A percentile compares a stretch with the other conserved stretches of the same genome.
Conservation (phyloP, 2,888 invertebrate genomes). For the Himalopsyche tibetana region DNA sequence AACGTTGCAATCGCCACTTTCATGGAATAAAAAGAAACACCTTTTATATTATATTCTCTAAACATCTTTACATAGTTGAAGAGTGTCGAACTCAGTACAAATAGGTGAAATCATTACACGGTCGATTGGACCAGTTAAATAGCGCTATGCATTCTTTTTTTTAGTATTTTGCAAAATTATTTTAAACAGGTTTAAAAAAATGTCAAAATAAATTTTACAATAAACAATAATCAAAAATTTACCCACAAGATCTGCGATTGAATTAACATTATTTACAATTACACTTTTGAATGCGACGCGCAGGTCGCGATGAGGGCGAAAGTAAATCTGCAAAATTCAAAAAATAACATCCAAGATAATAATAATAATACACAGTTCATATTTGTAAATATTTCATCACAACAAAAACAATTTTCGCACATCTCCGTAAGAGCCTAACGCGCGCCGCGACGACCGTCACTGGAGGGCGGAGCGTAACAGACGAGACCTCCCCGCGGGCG, state of each 20-base stretch:
- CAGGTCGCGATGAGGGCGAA: neutral
- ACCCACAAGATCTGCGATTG: neutral
- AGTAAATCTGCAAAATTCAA: constrained; percentile 36
- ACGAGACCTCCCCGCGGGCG: neutral
- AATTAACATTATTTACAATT: constrained; percentile 27
- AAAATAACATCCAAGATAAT: constrained; percentile 44
- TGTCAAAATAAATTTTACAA: constrained; percentile 51
- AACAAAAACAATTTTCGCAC: constrained; percentile 52
- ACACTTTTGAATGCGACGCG: neutral
- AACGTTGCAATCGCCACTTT: constrained; percentile 24
- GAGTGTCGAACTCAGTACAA: constrained; percentile 34
- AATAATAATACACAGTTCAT: constrained; percentile 46
- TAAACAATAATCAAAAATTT: neutral
- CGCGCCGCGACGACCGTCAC: constrained; percentile 12
- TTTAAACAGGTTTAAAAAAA: constrained; percentile 52
- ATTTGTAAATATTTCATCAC: constrained; percentile 51
- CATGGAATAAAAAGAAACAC: constrained; percentile 39
- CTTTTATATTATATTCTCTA: neutral
- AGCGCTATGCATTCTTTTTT: constrained; percentile 17
- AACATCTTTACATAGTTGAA: constrained; percentile 35
- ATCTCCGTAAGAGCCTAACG: constrained; percentile 50
- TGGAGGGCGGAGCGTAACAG: neutral
- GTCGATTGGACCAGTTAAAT: neutral
- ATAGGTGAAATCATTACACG: constrained; percentile 22
- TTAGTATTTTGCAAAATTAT: constrained; percentile 56